Conservation (phyloP, 2,797 vertebrate genomes). For the Synanceia verrucosa region DNA sequence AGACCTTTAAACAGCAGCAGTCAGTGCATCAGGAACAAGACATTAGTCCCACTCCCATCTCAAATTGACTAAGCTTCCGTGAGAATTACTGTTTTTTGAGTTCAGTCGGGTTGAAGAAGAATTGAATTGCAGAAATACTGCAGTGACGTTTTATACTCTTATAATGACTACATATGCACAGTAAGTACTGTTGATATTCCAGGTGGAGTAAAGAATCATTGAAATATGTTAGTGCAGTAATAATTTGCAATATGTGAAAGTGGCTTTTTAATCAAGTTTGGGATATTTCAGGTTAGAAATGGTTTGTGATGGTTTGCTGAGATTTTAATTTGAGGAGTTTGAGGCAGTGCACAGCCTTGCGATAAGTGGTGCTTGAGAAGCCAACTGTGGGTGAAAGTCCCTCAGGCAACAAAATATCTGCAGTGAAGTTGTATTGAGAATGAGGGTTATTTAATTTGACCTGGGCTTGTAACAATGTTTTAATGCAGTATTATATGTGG, state of each 20-base stretch:
- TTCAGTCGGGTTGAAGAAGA: neutral
- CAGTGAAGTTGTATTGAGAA: neutral
- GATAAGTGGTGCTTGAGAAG: neutral
- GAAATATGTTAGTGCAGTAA: neutral
- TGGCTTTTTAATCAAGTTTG: neutral
- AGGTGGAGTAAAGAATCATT: neutral
- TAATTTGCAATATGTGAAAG: neutral
- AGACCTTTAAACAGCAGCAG: constrained; percentile 10
- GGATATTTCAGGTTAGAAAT: neutral
- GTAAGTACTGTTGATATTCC: neutral
- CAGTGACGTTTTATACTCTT: neutral
- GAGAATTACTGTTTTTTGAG: neutral
- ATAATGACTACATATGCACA: neutral
- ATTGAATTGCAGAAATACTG: neutral
- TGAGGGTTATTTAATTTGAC: constrained; percentile 7
- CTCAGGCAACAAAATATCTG: constrained; percentile 6
- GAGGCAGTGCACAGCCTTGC: neutral
- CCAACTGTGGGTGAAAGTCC: constrained; percentile 8
- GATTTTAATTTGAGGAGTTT: constrained; percentile 11
- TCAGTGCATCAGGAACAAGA: neutral
- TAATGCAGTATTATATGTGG: neutral
- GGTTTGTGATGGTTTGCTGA: constrained; percentile 1
- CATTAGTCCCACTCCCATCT: neutral
- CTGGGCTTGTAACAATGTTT: neutral
- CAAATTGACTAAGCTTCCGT: neutral